Percentiles rank a stretch among this genome's conserved stretches.
Evolutionary conservation across 2,888 invertebrate species (phyloP).

Genomic region (Orgyia antiqua): DNA sequence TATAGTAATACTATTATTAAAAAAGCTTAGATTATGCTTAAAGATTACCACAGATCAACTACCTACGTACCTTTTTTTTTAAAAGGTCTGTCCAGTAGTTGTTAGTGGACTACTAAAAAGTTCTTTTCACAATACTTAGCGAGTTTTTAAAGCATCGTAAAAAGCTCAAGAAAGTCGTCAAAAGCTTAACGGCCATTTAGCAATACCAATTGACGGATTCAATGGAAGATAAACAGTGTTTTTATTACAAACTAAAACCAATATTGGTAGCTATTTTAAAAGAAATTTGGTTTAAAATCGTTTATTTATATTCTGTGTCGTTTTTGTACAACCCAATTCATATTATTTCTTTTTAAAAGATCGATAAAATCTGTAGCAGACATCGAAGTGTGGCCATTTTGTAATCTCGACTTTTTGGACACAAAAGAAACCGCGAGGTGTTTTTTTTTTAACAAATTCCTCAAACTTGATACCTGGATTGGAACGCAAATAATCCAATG

Average conservation of each 20-base stretch:
- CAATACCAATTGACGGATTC: constrained; percentile 43
- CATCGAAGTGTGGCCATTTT: constrained; percentile 57
- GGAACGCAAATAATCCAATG: constrained; percentile 32
- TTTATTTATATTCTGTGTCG: background rate
- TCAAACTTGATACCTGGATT: constrained; percentile 52
- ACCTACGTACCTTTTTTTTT: too few species aligned
- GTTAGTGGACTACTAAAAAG: constrained; percentile 12
- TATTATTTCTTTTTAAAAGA: constrained; percentile 40
- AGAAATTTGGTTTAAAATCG: constrained; percentile 11
- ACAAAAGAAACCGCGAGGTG: constrained; percentile 64
- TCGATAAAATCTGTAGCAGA: constrained; percentile 61
- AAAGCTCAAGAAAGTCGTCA: constrained; percentile 55
- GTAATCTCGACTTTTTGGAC: constrained; percentile 53
- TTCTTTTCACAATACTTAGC: constrained; percentile 14
- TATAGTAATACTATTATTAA: too few species aligned
- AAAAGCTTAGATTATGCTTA: too few species aligned
- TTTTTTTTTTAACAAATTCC: constrained; percentile 54
- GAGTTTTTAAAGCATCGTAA: constrained; percentile 19
- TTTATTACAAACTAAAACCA: background rate
- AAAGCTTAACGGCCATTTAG: constrained; percentile 48
- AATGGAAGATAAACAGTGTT: constrained; percentile 35
- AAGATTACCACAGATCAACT: too few species aligned
- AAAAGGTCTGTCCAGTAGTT: constrained; percentile 15
- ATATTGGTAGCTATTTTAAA: background rate
- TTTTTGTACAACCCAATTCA: constrained; percentile 15